Base-by-base conservation (phyloP, 2,888 invertebrate genomes). In the Patella depressa region DNA sequence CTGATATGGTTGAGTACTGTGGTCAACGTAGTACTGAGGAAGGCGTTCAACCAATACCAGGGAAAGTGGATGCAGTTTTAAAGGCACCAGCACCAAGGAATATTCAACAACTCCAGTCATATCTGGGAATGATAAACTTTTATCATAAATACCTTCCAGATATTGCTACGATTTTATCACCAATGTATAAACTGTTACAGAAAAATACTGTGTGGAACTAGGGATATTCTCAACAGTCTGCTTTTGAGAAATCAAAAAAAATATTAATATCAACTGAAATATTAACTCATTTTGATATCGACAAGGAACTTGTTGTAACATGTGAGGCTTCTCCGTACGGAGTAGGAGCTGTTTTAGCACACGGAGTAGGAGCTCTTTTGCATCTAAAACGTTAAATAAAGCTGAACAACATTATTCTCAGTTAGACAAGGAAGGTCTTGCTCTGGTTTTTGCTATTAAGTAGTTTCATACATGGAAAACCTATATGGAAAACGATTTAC, bases 241-340 rank as follows among this genome's bases (percentile, higher is more conserved):
- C 84, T 0, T 85, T 86, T 75, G 15, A 17, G 0, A 24, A 72
- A 29, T 34, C 81, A 14, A 88, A 89, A 75, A 75, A 76, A 19
- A 53, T 80, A 14, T 71, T 88, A 3, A 53, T 59, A 19, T 79
- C 78, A 17, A 76, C 81, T 9, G 55, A 80, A 1, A 76, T 87
- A n/a, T 81, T 91, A 17, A 80, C 84, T 0, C 89, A 75, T 69
- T 80, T 55, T 15, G 85, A 91, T 72, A 83, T 87, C 11, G 73
- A 17, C 3, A 76, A 81, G 24, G 83, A 81, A n/a, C 76, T 91
- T 12, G 80, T 84, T 29, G 76, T 92, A 3, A 85, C 89, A 3
- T 87, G 88, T 55, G 91, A 92, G 83, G 91, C 92, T 0, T 89
- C 88, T 15, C 87, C 86, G 15, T 79, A 79, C 29, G 90, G 90